Conservation (phyloP, 2,113 vertebrate species). For the Epinephelus lanceolatus region DNA sequence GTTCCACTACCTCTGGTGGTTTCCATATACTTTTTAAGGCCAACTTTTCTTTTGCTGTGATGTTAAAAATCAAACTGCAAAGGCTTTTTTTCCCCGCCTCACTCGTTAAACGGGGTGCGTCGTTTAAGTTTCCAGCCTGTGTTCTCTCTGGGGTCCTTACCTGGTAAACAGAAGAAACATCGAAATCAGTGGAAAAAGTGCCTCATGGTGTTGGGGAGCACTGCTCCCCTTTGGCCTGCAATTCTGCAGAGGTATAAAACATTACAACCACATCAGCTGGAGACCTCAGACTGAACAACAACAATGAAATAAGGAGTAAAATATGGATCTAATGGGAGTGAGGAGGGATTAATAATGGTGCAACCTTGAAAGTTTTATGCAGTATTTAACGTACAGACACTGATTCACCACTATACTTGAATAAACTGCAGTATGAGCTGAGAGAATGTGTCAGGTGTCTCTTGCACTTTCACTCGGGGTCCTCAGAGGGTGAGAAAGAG, state of each 20-base stretch:
- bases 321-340: slow-evolving; percentile 18
- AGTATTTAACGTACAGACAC: neutral
- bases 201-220: slow-evolving; percentile 55
- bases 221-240: slow-evolving; percentile 23
- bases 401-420: neutral
- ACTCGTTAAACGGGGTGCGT: slow-evolving; percentile 65
- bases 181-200: slow-evolving; percentile 80
- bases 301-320: slow-evolving; percentile 29
- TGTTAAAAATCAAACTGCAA: slow-evolving; percentile 64
- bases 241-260: slow-evolving; percentile 53
- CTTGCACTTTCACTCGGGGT: neutral
- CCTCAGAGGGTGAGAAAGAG: neutral
- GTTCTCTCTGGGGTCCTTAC: slow-evolving; percentile 75
- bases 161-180: slow-evolving; percentile 79
- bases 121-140: slow-evolving; percentile 76
- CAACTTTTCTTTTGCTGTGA: slow-evolving; percentile 37
- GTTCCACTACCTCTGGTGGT: slow-evolving; percentile 50
- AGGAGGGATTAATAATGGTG: neutral
- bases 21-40: slow-evolving; percentile 46
- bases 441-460: slow-evolving; percentile 19
- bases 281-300: slow-evolving; percentile 40
- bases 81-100: slow-evolving; percentile 1
- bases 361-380: neutral
- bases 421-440: slow-evolving; percentile 8
- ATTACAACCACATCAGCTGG: slow-evolving; percentile 59